Base-by-base conservation (phyloP, 53 echinoderm and acorn worm genomes). In the Holothuria scabra region DNA sequence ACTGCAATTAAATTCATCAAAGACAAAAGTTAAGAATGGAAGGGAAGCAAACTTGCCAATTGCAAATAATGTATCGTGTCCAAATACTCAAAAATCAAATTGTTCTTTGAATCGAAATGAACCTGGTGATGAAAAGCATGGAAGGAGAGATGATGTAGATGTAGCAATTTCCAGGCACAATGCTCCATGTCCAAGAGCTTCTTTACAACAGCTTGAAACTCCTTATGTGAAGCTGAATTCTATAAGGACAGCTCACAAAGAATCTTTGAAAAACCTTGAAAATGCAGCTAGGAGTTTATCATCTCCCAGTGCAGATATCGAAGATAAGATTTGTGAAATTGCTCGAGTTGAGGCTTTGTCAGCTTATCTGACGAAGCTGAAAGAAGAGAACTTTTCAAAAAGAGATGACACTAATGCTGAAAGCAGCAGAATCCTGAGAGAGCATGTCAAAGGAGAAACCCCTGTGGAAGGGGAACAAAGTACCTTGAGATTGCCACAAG, bases 281-380 rank as follows among this genome's bases (percentile, higher is more conserved):
- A 41, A 71, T 46, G 22, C 71, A 71, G 35, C 3, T 4, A 7
- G 21, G 21, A 2, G 46, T 37, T 41, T 23, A 71, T 23, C 20
- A 2, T 46, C 23, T 71, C 10, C 7, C 23, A 13, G 5, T 6
- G 44, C 44, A 41, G n/a, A 41, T 21, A 10, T 71, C 13, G n/a
- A 71, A 8, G 63, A 76, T 18, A 76, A 76, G 57, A 56, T 57
- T 56, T 76, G 76, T 76, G 76, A 76, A 18, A 56, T 76, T 76
- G 76, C 76, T 25, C 48, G 76, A 56, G 28, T 76, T 26, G 19
- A 76, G 56, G 76, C 76, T 49, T 31, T 76, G 12, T 56, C 76
- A 0, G 76, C 76, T 13, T 76, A 76, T 29, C 76, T 76, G 16
- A 28, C 63, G 22, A 63, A 63, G n/a, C 29, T 63, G 29, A 63